Evolutionary conservation across 2,888 invertebrate species (phyloP).

Genomic region (Oeneis ivallda): DNA sequence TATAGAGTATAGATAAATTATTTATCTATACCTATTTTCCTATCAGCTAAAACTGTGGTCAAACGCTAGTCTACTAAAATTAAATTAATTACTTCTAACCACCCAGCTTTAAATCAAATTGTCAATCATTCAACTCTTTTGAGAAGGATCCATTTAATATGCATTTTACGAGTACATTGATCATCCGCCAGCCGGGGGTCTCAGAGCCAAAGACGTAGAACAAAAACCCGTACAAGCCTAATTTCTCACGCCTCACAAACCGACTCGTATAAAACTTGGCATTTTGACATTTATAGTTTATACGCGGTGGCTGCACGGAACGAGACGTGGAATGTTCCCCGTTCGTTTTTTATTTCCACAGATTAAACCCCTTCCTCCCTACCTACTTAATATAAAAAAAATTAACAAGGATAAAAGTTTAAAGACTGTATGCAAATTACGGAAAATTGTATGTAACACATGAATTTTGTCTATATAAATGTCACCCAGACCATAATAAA

Average conservation of each 20-base stretch:
- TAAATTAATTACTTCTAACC: background rate
- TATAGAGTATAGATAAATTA: too few species aligned
- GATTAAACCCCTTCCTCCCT: background rate
- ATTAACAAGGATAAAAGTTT: too few species aligned
- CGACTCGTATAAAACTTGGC: conserved; percentile 47
- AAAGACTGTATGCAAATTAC: too few species aligned
- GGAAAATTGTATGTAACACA: too few species aligned
- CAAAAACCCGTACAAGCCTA: conserved; percentile 37
- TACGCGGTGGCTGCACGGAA: conserved; percentile 45
- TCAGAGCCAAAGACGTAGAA: conserved; percentile 26
- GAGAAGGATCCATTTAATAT: conserved; percentile 22
- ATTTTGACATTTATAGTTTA: conserved; percentile 66
- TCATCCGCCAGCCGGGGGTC: conserved; percentile 11
- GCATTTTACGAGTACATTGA: background rate
- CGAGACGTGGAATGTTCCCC: conserved; percentile 35
- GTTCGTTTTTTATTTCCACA: conserved; percentile 11
- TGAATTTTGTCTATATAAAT: too few species aligned
- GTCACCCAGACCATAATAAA: too few species aligned
- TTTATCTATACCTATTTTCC: too few species aligned
- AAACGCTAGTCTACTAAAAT: background rate
- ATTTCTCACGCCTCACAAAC: conserved; percentile 41
- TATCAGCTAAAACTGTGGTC: background rate
- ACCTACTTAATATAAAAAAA: background rate
- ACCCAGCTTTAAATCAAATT: conserved; percentile 16
- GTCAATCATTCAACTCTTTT: conserved; percentile 21